phyloP scores from a whole-genome alignment of 2,888 invertebrate genomes.

The Heteromurus nitidus region DNA sequence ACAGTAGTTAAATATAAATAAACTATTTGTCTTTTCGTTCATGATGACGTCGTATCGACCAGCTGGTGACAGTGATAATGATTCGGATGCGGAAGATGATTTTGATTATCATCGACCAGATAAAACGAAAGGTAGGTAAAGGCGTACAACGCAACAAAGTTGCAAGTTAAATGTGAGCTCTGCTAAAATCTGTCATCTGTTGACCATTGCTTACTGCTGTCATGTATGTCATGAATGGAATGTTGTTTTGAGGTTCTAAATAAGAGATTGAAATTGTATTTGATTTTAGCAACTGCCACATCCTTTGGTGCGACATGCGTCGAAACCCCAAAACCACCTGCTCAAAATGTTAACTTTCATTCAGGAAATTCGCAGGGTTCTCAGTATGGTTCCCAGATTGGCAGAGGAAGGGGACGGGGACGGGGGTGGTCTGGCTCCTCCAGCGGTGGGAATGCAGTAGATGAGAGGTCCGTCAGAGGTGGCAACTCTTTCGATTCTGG shows the following conservation, averaged over 20 bases:
- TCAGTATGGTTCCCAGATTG: neutral
- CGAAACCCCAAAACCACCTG: neutral
- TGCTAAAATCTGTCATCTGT: neutral
- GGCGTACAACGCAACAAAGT: neutral
- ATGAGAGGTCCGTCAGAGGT: no score
- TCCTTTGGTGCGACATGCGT: neutral
- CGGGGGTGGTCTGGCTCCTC: neutral
- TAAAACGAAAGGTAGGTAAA: neutral
- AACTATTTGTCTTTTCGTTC: no score
- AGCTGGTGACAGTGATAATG: slow-evolving; percentile 44
- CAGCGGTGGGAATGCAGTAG: no score
- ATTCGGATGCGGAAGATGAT: slow-evolving; percentile 31
- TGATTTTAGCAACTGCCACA: neutral
- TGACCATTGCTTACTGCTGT: neutral
- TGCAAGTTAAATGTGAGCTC: neutral
- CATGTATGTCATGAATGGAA: neutral
- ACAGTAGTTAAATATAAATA: neutral
- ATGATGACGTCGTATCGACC: slow-evolving; percentile 18
- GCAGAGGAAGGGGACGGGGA: slow-evolving; percentile 30
- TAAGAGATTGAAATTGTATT: neutral
- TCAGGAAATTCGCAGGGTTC: neutral
- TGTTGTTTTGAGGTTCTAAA: neutral
- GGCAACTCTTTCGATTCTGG: no score
- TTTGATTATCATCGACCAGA: slow-evolving; percentile 6
- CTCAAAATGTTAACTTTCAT: no score